phyloP scores from a whole-genome alignment of 2,888 invertebrate species.

The Seira musarum region DNA sequence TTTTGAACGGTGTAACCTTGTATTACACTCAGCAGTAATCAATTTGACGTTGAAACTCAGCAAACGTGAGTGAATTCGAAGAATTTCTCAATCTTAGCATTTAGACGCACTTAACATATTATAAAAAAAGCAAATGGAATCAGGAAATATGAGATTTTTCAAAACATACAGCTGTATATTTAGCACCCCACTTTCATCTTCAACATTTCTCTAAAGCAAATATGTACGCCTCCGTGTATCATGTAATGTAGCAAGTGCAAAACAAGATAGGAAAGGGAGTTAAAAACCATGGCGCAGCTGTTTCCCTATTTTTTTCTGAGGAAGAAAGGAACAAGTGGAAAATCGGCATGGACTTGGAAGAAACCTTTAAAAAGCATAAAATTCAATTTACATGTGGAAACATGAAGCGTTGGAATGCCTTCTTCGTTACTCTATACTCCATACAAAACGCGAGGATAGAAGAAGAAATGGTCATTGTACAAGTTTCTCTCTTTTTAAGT shows the following conservation, averaged over 20 bases:
- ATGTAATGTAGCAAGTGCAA: too few relatives aligned
- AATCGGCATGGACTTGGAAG: not conserved
- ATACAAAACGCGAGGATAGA: not conserved
- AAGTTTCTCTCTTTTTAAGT: not conserved
- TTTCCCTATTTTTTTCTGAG: not conserved
- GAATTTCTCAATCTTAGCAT: too few relatives aligned
- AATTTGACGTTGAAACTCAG: too few relatives aligned
- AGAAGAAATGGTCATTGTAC: not conserved
- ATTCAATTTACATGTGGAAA: not conserved
- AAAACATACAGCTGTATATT: too few relatives aligned
- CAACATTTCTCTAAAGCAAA: not conserved
- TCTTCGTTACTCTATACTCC: not conserved
- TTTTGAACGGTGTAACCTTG: too few relatives aligned
- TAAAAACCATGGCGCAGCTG: not conserved
- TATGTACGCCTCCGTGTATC: not conserved
- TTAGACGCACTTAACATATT: too few relatives aligned
- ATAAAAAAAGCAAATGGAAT: too few relatives aligned
- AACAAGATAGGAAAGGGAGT: not conserved
- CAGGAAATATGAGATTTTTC: too few relatives aligned
- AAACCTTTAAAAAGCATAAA: not conserved
- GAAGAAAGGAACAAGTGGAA: not conserved
- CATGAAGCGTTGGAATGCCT: not conserved
- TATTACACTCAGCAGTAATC: too few relatives aligned
- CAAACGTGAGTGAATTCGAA: too few relatives aligned
- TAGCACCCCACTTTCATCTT: not conserved